Evolutionary conservation across 2,113 vertebrate genomes (phyloP).

Genomic region (Scatophagus argus): DNA sequence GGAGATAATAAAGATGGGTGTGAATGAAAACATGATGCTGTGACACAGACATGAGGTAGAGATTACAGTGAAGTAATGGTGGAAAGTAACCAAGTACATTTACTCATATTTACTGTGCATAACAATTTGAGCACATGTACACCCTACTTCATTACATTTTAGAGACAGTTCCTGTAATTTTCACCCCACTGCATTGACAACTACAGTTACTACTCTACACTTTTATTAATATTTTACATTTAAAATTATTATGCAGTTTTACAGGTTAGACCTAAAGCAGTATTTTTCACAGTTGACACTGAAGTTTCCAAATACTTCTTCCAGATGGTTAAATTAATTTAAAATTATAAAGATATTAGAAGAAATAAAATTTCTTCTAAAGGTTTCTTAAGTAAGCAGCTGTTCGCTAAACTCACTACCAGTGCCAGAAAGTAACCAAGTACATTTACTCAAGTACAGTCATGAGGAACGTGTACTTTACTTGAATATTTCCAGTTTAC

Average conservation of each 20-base stretch:
- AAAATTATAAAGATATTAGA: too few relatives aligned
- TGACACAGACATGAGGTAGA: neutral
- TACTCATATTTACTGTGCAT: neutral
- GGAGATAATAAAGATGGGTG: neutral
- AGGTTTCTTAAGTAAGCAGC: too few relatives aligned
- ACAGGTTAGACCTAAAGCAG: too few relatives aligned
- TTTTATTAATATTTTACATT: neutral
- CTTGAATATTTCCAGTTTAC: too few relatives aligned
- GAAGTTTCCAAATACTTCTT: too few relatives aligned
- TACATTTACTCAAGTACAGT: too few relatives aligned
- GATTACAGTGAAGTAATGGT: neutral
- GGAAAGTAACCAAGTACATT: neutral
- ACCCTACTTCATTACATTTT: neutral
- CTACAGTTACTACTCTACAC: neutral
- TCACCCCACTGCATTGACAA: neutral
- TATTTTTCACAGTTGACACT: too few relatives aligned
- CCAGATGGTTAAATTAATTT: too few relatives aligned
- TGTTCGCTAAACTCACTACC: too few relatives aligned
- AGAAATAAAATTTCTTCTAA: too few relatives aligned
- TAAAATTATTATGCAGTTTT: neutral
- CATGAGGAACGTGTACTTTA: too few relatives aligned
- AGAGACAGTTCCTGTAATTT: neutral
- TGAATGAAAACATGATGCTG: constrained; percentile 1
- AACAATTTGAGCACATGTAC: neutral
- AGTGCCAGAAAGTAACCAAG: too few relatives aligned